Evolutionary conservation across 2,797 vertebrate species (phyloP).

Genomic region (Myotis myotis): DNA sequence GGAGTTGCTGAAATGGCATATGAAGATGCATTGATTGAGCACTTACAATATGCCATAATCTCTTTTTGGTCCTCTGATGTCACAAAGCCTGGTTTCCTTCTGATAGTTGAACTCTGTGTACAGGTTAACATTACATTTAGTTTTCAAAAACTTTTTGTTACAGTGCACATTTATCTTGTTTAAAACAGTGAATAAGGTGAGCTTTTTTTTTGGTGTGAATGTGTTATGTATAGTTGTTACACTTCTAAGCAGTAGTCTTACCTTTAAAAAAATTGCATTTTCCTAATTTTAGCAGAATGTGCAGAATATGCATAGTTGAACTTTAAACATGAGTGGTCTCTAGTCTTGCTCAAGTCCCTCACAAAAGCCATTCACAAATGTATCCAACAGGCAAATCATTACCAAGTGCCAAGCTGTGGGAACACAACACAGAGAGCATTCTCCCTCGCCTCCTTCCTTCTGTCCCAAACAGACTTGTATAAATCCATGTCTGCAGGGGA

Average conservation of each 20-base stretch:
- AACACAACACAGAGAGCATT: not conserved
- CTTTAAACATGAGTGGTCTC: conserved; percentile 11
- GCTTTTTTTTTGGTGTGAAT: conserved; percentile 53
- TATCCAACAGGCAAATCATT: not conserved
- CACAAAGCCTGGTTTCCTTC: conserved; percentile 45
- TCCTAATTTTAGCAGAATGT: conserved; percentile 28
- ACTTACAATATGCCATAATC: not conserved
- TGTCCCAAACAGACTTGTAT: not conserved
- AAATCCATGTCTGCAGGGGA: not conserved
- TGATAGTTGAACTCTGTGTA: conserved; percentile 25
- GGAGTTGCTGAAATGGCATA: not conserved
- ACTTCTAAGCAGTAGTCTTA: conserved; percentile 49
- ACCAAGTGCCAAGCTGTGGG: not conserved
- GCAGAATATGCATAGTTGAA: not conserved
- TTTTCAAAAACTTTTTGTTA: conserved; percentile 43
- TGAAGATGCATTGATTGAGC: not conserved
- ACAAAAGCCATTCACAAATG: conserved; percentile 35
- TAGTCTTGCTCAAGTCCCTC: conserved; percentile 3
- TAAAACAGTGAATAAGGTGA: conserved; percentile 54
- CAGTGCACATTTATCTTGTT: conserved; percentile 36
- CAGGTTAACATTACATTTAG: conserved; percentile 9
- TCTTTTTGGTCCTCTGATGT: conserved; percentile 13
- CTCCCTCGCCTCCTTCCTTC: not conserved
- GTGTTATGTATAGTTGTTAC: conserved; percentile 43
- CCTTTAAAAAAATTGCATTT: conserved; percentile 44